Evolutionary conservation across 2,888 invertebrate species (phyloP).

Genomic region (Dioctria rufipes): DNA sequence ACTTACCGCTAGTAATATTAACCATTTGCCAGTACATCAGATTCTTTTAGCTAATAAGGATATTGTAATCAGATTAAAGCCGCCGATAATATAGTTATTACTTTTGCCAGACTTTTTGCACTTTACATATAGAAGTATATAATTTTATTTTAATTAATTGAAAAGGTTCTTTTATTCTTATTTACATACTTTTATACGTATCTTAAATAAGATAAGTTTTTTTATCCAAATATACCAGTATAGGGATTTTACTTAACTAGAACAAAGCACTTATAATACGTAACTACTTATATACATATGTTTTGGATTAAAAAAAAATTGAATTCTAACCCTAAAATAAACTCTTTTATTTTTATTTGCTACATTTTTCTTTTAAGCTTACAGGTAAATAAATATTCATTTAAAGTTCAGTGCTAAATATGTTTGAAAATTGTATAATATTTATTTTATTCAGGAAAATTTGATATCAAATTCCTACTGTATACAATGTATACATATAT

Average conservation of each 20-base stretch:
- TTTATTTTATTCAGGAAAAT: too few relatives aligned
- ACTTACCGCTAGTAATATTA: neutral
- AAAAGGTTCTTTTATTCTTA: neutral
- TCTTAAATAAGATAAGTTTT: neutral
- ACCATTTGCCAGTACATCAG: neutral
- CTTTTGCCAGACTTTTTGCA: too few relatives aligned
- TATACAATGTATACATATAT: neutral
- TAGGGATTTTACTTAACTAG: neutral
- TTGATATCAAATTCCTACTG: neutral
- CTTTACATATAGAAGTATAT: too few relatives aligned
- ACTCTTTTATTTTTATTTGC: neutral
- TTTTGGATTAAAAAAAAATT: too few relatives aligned
- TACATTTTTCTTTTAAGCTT: neutral
- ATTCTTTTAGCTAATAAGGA: neutral
- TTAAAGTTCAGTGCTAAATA: neutral
- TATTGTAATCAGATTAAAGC: neutral
- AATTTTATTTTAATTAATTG: neutral
- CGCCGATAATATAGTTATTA: conserved; percentile 1
- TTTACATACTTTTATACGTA: too few relatives aligned
- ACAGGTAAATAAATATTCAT: neutral
- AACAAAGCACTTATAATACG: neutral
- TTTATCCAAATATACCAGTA: neutral
- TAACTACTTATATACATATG: too few relatives aligned
- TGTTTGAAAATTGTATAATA: neutral
- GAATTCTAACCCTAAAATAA: neutral